phyloP scores from a whole-genome alignment of 2,113 vertebrate species.

The Limnothrissa miodon region DNA sequence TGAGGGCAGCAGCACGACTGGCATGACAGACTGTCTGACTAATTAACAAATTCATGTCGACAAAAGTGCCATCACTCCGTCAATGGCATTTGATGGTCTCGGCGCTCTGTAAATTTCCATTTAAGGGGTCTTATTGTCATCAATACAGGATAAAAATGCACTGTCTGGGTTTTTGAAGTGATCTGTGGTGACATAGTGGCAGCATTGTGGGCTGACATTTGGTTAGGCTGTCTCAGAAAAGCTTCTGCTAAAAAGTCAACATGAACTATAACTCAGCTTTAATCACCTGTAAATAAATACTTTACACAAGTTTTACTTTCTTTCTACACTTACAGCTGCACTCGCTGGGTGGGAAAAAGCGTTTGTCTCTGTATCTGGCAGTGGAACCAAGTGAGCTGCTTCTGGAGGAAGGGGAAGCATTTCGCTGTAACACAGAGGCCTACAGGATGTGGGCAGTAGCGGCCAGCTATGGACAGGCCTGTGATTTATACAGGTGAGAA shows the following conservation, averaged over 20 bases:
- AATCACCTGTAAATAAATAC: not conserved
- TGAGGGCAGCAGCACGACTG: constrained; percentile 58
- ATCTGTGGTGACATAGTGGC: no score
- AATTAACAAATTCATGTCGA: not conserved
- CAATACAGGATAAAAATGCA: not conserved
- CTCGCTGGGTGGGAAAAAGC: constrained; percentile 75
- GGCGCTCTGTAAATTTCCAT: not conserved
- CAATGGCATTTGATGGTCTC: not conserved
- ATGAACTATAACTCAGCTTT: no score
- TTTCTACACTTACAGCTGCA: constrained; percentile 67
- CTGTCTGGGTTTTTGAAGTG: no score
- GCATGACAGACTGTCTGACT: not conserved
- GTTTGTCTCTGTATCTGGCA: constrained; percentile 79
- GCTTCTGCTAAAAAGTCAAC: no score
- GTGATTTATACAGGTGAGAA: constrained; percentile 83
- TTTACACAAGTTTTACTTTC: not conserved
- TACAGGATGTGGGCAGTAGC: constrained; percentile 87
- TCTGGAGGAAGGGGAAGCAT: constrained; percentile 77
- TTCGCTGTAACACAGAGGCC: constrained; percentile 77
- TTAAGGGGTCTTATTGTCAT: not conserved
- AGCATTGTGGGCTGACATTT: no score
- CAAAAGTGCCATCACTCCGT: not conserved
- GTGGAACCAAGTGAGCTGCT: constrained; percentile 80
- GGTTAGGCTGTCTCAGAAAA: no score
- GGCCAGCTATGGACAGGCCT: constrained; percentile 84